These are phyloP conservation scores for Dysmachus trigonus DNA, from an alignment of 2,888 invertebrate species.

Conservation along the genomic window DNA sequence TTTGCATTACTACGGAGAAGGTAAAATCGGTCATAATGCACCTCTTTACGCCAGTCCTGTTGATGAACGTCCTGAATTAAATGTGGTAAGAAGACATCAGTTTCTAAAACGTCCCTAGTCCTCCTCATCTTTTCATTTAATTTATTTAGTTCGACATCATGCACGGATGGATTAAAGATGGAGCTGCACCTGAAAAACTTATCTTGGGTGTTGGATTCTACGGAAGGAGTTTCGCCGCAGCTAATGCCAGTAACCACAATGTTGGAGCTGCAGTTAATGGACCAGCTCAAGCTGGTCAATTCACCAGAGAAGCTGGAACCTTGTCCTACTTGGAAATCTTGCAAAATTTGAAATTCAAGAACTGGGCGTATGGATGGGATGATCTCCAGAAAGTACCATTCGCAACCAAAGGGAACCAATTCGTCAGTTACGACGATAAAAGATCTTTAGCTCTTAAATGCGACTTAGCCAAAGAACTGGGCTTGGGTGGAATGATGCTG, in stretches of 20 bases:
- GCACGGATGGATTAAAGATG: slow-evolving; percentile 60
- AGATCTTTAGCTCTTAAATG: slow-evolving; percentile 61
- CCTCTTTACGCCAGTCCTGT: slow-evolving; percentile 62
- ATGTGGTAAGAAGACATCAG: slow-evolving; percentile 60
- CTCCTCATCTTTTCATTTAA: background rate
- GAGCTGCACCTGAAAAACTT: slow-evolving; percentile 60
- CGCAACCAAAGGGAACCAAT: slow-evolving; percentile 59
- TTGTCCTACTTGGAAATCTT: slow-evolving; percentile 67
- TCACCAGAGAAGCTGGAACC: slow-evolving; percentile 65
- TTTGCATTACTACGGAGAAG: slow-evolving; percentile 68
- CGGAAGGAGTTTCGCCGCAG: slow-evolving; percentile 63
- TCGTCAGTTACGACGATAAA: slow-evolving; percentile 64
- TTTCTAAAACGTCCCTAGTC: background rate
- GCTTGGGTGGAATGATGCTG: slow-evolving; percentile 69
- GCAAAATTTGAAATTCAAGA: slow-evolving; percentile 49
- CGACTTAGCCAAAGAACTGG: slow-evolving; percentile 55
- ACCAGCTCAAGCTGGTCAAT: slow-evolving; percentile 65
- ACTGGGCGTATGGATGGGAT: slow-evolving; percentile 58
- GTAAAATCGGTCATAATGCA: slow-evolving; percentile 66
- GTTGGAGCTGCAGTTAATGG: slow-evolving; percentile 65
- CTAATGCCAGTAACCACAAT: slow-evolving; percentile 57
- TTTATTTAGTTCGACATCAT: slow-evolving; percentile 60
- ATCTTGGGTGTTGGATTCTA: slow-evolving; percentile 63
- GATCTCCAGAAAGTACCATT: slow-evolving; percentile 59
- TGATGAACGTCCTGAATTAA: slow-evolving; percentile 55